Evolutionary conservation across 2,113 vertebrate genomes (phyloP), one percentile per base, ranked within the genome.

Genomic region (Lepus timidus): DNA sequence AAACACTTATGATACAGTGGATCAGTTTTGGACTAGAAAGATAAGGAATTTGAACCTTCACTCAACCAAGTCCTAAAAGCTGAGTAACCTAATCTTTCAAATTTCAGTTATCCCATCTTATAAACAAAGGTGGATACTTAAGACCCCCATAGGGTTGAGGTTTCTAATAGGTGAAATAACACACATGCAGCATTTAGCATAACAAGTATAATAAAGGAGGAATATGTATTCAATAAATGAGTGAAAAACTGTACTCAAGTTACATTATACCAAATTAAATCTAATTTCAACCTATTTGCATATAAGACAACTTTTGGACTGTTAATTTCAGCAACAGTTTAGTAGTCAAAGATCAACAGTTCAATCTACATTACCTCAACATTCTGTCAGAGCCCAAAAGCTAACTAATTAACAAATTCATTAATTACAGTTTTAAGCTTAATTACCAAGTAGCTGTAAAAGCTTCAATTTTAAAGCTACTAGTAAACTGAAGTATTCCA

Each of bases 171-270:
- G 3, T 93, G 25, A 93, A 86, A 78, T 51, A 85, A 85, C 61
- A 83, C 0, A 52, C 3, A 86, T 20, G 3, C 0, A 76, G 12
- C 11, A 80, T 22, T 62, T 65, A 73, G 5, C 33, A 36, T 7
- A 64, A 58, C 17, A 75, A 58, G 27, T 10, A 39, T 1, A 74
- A 14, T 81, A 20, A 91, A 83, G 20, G 51, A 55, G 51, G 67
- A 95, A 90, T 85, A 91, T 65, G 49, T 49, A 91, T 62, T 80
- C 85, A 88, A 19, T 49, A 79, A 94, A 93, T 73, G n/a, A 89
- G 17, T 87, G 20, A 88, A 87, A 96, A 83, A 39, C 83, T 5
- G 88, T 9, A 70, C 2, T 14, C 13, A 92, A 20, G 68, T 6
- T 55, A 88, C 8, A 82, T 55, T 92, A 86, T 70, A 75, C 20